A percentile compares a stretch with the other conserved stretches of the same genome.
phyloP scores from a whole-genome alignment of 2,888 invertebrate genomes.

The Diachrysia chrysitis region DNA sequence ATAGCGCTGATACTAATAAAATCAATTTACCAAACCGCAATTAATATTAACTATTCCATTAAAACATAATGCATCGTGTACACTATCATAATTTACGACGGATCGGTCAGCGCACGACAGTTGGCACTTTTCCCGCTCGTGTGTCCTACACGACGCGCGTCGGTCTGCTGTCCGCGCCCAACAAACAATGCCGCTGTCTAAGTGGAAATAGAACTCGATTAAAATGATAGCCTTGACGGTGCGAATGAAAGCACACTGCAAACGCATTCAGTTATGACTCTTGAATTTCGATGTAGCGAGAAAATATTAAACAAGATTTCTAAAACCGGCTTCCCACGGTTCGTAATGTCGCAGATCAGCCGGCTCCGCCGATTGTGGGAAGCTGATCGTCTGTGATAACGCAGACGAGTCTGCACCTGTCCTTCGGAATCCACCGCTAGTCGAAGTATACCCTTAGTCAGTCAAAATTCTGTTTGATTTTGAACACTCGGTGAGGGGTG shows the following conservation, averaged over 20 bases:
- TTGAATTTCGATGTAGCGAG: background rate
- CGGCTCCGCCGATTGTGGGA: too few relatives aligned
- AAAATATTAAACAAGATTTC: too few relatives aligned
- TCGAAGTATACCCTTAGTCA: too few relatives aligned
- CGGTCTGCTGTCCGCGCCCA: constrained; percentile 31
- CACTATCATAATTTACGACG: constrained; percentile 41
- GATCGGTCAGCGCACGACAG: constrained; percentile 16
- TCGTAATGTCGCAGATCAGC: too few relatives aligned
- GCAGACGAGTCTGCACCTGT: too few relatives aligned
- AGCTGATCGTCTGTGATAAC: too few relatives aligned
- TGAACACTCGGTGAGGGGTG: too few relatives aligned
- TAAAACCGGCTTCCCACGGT: too few relatives aligned
- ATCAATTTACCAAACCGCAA: constrained; percentile 41
- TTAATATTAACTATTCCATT: constrained; percentile 44
- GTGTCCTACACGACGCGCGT: constrained; percentile 53
- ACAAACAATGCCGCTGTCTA: constrained; percentile 39
- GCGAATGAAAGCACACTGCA: background rate
- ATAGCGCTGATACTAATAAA: constrained; percentile 13
- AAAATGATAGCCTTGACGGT: constrained; percentile 49
- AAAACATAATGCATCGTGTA: constrained; percentile 42
- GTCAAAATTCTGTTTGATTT: too few relatives aligned
- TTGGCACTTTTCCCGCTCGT: constrained; percentile 51
- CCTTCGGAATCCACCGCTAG: too few relatives aligned
- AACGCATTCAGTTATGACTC: constrained; percentile 12
- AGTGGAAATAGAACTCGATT: constrained; percentile 46